Evolutionary conservation across 2,888 invertebrate genomes (phyloP).

Genomic region (Hermodice carunculata): DNA sequence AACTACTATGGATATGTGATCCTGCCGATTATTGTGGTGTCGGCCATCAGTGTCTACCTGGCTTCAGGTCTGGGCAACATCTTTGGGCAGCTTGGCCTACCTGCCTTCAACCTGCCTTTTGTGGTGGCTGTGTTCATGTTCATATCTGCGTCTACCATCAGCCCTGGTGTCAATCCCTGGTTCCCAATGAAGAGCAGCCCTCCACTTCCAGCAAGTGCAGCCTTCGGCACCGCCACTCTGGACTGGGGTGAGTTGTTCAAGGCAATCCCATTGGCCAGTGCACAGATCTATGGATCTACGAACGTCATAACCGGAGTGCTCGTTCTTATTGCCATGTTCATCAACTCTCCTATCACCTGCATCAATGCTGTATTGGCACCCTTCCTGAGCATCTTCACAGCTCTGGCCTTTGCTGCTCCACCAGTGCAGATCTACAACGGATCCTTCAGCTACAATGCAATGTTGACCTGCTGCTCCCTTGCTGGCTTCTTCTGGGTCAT

Average conservation of each 20-base stretch:
- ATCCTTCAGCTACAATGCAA: constrained; percentile 18
- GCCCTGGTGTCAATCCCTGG: constrained; percentile 3
- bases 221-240: neutral
- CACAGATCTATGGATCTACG: constrained; percentile 25
- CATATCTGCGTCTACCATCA: constrained; percentile 15
- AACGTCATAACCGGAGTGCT: constrained; percentile 14
- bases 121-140: constrained; percentile 16
- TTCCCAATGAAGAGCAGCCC: constrained; percentile 4
- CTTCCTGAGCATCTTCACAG: constrained; percentile 15
- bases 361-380: constrained; percentile 17
- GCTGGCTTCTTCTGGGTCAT: constrained; percentile 25
- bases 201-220: neutral
- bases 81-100: constrained; percentile 7
- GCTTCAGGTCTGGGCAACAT: constrained; percentile 16
- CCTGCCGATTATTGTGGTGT: constrained; percentile 10
- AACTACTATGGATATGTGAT: constrained; percentile 20
- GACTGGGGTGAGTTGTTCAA: constrained; percentile 22
- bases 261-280: no score
- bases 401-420: constrained; percentile 21
- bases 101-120: constrained; percentile 28
- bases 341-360: constrained; percentile 21
- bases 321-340: constrained; percentile 14
- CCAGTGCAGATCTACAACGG: constrained; percentile 20
- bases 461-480: constrained; percentile 22
- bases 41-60: constrained; percentile 20